Evolutionary conservation across 2,888 invertebrate species (phyloP), one percentile per base, ranked within the genome.

Genomic region (Agriopis leucophaearia): DNA sequence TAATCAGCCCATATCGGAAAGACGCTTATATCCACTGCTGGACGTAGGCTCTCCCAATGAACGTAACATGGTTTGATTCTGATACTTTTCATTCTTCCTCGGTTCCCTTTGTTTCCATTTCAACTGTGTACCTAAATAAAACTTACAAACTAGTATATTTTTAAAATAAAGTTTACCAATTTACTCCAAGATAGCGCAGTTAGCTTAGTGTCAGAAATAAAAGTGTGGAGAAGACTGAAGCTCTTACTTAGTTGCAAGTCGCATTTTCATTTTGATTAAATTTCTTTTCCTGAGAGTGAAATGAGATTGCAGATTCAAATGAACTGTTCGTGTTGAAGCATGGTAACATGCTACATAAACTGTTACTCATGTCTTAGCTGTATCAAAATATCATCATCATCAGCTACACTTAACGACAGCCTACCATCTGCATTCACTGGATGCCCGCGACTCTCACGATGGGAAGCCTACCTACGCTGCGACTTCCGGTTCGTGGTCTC

Each of bases 251-350:
- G 64, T 64, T 57, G 57, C 64, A 57, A 36, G 44, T 16, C 50
- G 18, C 36, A 45, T 64, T 58, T 58, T 58, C 48, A 48, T 58
- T 59, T 50, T 59, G 59, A 48, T 48, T 38, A 12, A 38, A 50
- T 18, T 38, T 40, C 15, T 50, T 59, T 59, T 50, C 36, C 27
- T n/a, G 18, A 5, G 18, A 40, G 40, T 18, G 15, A 59, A 36
- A 38, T 59, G 15, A 47, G 8, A 13, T 40, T 8, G 59, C 35
- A n/a, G 10, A 15, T 56, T 44, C 13, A 42, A 44, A 40, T 40
- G 2, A 50, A 8, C 10, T 35, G 8, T 40, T 40, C n/a, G 7
- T 40, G 2, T 16, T 18, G 55, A 35, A 9, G 12, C 15, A 1
- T 40, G 18, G 18, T 42, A 1, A 18, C 13, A 16, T 40, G 35